Conservation (phyloP, 2,797 vertebrate genomes). For the Tolypeutes matacus region DNA sequence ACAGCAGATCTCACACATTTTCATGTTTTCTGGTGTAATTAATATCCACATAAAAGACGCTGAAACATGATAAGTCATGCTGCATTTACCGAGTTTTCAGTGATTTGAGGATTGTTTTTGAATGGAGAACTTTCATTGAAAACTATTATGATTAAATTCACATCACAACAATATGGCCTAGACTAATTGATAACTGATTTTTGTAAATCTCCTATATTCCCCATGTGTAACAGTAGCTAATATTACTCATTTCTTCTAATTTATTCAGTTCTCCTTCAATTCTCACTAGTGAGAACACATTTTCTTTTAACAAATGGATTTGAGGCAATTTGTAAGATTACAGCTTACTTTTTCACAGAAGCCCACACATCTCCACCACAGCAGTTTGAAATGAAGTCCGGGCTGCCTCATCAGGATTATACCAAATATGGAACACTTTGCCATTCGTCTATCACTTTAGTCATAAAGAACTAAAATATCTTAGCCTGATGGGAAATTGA, state of each 20-base stretch:
- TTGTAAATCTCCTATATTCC: constrained; percentile 47
- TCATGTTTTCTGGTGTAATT: constrained; percentile 40
- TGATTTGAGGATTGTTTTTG: constrained; percentile 53
- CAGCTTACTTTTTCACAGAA: constrained; percentile 44
- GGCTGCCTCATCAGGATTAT: constrained; percentile 9
- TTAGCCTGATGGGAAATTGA: constrained; percentile 28
- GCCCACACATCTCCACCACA: not conserved
- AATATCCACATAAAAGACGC: constrained; percentile 2
- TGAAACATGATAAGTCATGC: not conserved
- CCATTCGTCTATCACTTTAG: not conserved
- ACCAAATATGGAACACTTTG: not conserved
- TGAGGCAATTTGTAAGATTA: constrained; percentile 13
- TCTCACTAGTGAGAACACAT: not conserved
- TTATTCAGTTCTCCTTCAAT: not conserved
- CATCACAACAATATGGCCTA: not conserved
- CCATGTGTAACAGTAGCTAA: constrained; percentile 12
- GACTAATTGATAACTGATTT: constrained; percentile 29
- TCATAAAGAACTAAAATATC: constrained; percentile 43
- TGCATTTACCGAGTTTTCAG: constrained; percentile 18
- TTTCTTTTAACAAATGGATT: constrained; percentile 61
- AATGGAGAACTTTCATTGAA: constrained; percentile 25
- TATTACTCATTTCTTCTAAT: constrained; percentile 15
- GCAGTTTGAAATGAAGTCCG: not conserved
- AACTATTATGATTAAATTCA: constrained; percentile 51
- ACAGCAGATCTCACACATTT: not conserved